phyloP scores from a whole-genome alignment of 2,888 invertebrate genomes.

The Drosophila hawaiiensis region DNA sequence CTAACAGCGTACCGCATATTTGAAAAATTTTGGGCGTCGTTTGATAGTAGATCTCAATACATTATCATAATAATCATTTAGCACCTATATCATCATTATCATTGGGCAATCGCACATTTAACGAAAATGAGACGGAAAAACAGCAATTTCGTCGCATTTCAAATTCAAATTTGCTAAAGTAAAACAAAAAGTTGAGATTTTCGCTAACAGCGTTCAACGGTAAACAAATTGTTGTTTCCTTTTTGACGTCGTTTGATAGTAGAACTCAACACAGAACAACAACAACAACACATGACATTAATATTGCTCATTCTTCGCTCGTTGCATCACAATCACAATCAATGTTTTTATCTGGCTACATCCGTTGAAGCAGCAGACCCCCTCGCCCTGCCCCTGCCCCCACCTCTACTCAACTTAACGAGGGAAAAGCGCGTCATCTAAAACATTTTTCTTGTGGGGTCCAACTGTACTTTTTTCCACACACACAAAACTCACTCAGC shows the following conservation, averaged over 20 bases:
- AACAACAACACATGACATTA: constrained; percentile 21
- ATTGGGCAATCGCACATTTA: constrained; percentile 12
- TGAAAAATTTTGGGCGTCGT: constrained; percentile 54
- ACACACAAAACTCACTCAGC: constrained; percentile 23
- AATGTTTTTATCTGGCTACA: constrained; percentile 20
- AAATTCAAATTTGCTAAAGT: constrained; percentile 53
- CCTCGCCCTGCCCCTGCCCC: neutral
- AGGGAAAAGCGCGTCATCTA: constrained; percentile 49
- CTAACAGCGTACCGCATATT: constrained; percentile 62
- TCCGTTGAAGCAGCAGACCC: constrained; percentile 26
- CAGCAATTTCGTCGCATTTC: constrained; percentile 25
- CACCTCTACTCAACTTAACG: neutral
- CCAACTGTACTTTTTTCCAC: constrained; percentile 71
- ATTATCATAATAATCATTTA: neutral
- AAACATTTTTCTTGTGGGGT: constrained; percentile 50
- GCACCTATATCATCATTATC: neutral
- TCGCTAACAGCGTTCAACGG: constrained; percentile 62
- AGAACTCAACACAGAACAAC: constrained; percentile 57
- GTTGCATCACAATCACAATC: constrained; percentile 14
- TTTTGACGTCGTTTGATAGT: constrained; percentile 68
- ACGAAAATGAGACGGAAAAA: constrained; percentile 30
- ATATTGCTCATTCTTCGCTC: constrained; percentile 16
- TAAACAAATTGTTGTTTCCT: constrained; percentile 17
- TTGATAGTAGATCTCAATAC: constrained; percentile 73
- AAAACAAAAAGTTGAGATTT: constrained; percentile 59